Evolutionary conservation across 2,797 vertebrate species (phyloP), one percentile per base, ranked within the genome.

Genomic region (Oceanodroma leucorhoa): DNA sequence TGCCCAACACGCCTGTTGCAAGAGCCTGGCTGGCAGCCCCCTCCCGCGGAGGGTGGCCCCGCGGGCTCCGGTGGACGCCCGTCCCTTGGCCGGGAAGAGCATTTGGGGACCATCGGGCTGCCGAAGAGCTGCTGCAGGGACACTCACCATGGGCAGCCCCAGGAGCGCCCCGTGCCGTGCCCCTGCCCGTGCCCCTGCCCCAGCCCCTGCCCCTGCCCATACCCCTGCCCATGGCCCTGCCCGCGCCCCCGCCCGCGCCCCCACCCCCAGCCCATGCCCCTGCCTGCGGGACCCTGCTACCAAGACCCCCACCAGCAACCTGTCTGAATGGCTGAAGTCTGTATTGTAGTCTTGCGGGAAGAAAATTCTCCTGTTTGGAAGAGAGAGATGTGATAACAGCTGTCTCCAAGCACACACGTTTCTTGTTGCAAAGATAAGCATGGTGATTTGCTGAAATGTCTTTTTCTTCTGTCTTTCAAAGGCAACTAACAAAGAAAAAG

Each of bases 321-420:
- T 27, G 19, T 5, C 32, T 57, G n/a, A 6, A 0, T 2, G 15
- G 0, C 32, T 38, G 6, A 4, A 26, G 36, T 5, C 54, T 14
- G 1, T 5, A 0, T 2, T 1, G 21, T 3, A 43, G 11, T n/a
- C 30, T 12, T 34, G 36, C n/a, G 32, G 32, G 30, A 22, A 5
- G n/a, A 0, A 17, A 61, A 24, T 38, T 17, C 41, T 64, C 18
- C 20, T 1, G 0, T 23, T 18, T 16, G 27, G 7, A 32, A 45
- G 24, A 36, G 38, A 24, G 46, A 21, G 11, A 5, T 3, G 19
- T 11, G 41, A 7, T 4, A 34, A 29, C 55, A 10, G 20, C 26
- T 54, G 57, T n/a, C 75, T 46, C 48, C 30, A 8, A 23, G 64
- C 0, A 0, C 85, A 15, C 38, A 22, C 7, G 1, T 23, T 69